Percentiles rank a stretch among this genome's conserved stretches.
phyloP scores from a whole-genome alignment of 2,888 invertebrate species.

The Ophion ventricosus region DNA sequence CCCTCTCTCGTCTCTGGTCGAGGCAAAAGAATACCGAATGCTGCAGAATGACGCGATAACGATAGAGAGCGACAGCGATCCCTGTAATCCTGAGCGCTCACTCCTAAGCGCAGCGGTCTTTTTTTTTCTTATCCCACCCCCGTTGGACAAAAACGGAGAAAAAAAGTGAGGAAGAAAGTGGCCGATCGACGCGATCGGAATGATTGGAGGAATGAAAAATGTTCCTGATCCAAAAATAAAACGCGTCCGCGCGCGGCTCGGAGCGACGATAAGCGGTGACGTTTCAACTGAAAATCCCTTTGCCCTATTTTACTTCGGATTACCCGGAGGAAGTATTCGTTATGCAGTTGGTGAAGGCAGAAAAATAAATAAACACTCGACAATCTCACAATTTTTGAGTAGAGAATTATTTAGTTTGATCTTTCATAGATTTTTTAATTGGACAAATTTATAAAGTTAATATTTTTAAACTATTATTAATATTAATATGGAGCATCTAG shows the following conservation, averaged over 20 bases:
- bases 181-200: slow-evolving; percentile 28
- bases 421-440: no score
- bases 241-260: slow-evolving; percentile 8
- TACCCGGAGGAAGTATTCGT: background rate
- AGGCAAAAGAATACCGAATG: slow-evolving; percentile 9
- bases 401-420: no score
- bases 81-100: slow-evolving; percentile 14
- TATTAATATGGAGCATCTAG: background rate
- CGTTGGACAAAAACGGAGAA: slow-evolving; percentile 22
- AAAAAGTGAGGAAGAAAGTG: slow-evolving; percentile 9
- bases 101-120: background rate
- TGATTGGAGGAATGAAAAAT: slow-evolving; percentile 57
- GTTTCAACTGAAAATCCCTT: slow-evolving; percentile 16
- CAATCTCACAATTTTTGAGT: no score
- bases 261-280: slow-evolving; percentile 44
- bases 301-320: background rate
- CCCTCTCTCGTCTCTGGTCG: background rate
- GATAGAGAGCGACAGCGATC: slow-evolving; percentile 25
- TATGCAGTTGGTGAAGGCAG: background rate
- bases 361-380: background rate
- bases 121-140: background rate
- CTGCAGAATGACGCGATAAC: slow-evolving; percentile 30
- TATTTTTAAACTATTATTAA: no score
- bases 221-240: slow-evolving; percentile 59
- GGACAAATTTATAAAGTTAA: no score